These are phyloP conservation scores for Xestobium rufovillosum DNA, from an alignment of 2,888 invertebrate species.

Conservation along the genomic window DNA sequence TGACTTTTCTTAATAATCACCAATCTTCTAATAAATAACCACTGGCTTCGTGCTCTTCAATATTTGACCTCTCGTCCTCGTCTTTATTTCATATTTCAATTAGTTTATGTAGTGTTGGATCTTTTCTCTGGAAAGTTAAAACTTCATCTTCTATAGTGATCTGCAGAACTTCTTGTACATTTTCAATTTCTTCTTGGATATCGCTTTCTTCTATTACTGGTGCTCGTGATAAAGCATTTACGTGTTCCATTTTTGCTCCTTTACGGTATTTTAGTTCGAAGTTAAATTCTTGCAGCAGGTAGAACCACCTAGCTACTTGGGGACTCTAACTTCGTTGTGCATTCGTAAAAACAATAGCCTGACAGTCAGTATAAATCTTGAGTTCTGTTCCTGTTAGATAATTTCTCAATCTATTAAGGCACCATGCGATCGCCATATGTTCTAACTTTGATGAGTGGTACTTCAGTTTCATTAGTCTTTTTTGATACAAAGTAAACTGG, in stretches of 20 bases:
- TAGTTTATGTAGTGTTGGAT: conserved; percentile 13
- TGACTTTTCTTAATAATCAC: conserved; percentile 11
- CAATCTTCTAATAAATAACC: conserved; percentile 16
- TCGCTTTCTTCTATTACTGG: conserved; percentile 16
- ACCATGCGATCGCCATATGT: conserved; percentile 13
- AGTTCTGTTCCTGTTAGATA: conserved; percentile 24
- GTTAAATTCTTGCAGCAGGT: conserved; percentile 22
- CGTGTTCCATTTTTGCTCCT: conserved; percentile 25
- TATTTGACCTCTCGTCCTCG: conserved; percentile 8
- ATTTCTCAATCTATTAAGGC: conserved; percentile 22
- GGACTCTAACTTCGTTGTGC: conserved; percentile 24
- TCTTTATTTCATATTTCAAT: conserved; percentile 14
- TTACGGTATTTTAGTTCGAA: conserved; percentile 23
- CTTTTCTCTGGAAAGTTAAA: conserved; percentile 14
- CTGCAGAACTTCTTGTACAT: conserved; percentile 11
- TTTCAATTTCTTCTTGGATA: conserved; percentile 10
- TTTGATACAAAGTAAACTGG: conserved; percentile 5
- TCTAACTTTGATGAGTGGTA: conserved; percentile 11
- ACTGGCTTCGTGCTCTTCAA: conserved; percentile 13
- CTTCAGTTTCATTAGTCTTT: conserved; percentile 6
- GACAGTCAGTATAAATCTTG: conserved; percentile 28
- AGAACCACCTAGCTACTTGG: conserved; percentile 25
- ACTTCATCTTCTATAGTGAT: conserved; percentile 16
- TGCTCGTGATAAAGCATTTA: conserved; percentile 24
- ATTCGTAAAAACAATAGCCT: conserved; percentile 25